Percentiles rank a stretch among this genome's conserved stretches.
Evolutionary conservation across 1,140 invertebrate genomes (phyloP).

Genomic region (Fopius arisanus): DNA sequence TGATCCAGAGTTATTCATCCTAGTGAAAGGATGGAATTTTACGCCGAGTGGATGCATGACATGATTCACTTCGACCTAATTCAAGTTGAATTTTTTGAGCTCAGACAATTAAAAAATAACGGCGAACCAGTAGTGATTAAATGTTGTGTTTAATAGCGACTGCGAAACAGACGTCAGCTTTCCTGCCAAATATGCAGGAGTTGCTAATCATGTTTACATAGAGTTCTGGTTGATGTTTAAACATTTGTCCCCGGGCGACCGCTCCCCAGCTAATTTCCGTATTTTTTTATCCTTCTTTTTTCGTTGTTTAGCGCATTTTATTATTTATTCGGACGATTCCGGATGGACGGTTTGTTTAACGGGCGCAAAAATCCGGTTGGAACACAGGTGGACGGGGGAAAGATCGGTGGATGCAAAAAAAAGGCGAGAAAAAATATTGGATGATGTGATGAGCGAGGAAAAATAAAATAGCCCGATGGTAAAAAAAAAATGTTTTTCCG

Average conservation of each 20-base stretch:
- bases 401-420: conserved; percentile 53
- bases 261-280: background rate
- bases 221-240: background rate
- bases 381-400: conserved; percentile 46
- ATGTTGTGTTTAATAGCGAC: conserved; percentile 43
- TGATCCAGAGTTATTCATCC: conserved; percentile 21
- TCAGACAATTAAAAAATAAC: background rate
- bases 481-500: background rate
- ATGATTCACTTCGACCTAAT: no score
- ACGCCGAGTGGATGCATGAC: conserved; percentile 5
- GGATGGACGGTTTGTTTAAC: background rate
- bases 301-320: background rate
- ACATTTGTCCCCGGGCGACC: background rate
- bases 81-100: no score
- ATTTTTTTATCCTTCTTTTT: background rate
- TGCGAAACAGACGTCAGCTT: conserved; percentile 37
- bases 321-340: background rate
- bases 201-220: background rate
- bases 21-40: conserved; percentile 25
- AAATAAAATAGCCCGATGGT: background rate
- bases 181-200: conserved; percentile 8
- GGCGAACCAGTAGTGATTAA: conserved; percentile 29
- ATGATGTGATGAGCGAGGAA: background rate
- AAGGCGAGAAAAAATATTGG: background rate
- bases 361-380: conserved; percentile 33